Evolutionary conservation across 2,113 vertebrate species (phyloP), one percentile per base, ranked within the genome.

Genomic region (Brachypteracias leptosomus): DNA sequence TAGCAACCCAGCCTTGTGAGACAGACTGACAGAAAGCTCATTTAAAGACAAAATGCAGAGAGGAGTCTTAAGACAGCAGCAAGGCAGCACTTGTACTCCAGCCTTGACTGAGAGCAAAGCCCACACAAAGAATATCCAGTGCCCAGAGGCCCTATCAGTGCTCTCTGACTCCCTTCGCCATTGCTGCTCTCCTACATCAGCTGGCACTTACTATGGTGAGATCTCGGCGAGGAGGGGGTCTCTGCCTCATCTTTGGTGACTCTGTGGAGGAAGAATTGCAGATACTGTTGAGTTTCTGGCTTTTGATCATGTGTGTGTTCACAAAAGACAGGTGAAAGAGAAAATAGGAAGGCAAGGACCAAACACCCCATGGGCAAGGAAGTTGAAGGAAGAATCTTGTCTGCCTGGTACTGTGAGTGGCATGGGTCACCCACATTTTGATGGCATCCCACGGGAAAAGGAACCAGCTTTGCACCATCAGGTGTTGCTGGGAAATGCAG

Each of bases 151-250:
- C 47, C 42, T 28, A 63, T 46, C 62, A 42, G 61, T 2, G 55
- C 44, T 70, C 71, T 93, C 49, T 4, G 4, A 46, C 11, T 68
- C 42, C 42, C 63, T 44, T 68, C 75, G 61, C 44, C 47, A 40
- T 7, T 73, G 42, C 46, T 44, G 51, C 46, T 63, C 35, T 72
- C 58, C 36, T 20, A 1, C 28, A 21, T 40, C 81, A 71, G 31
- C 70, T 61, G 63, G 42, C 24, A 98, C 99, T 99, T 98, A 99
- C 99, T 84, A 99, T 99, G 91, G 99, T 99, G 83, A 99, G 99
- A 96, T 99, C 99, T 95, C 99, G 98, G 66, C 99, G 99, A 88
- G 99, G 99, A 93, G 99, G 99, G 20, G 98, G 99, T 96, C 99
- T 98, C 96, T 99, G 99, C 96, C 99, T 98, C 90, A 97, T 98